Conservation (phyloP, 2,113 vertebrate species). For the Heterocephalus glaber region DNA sequence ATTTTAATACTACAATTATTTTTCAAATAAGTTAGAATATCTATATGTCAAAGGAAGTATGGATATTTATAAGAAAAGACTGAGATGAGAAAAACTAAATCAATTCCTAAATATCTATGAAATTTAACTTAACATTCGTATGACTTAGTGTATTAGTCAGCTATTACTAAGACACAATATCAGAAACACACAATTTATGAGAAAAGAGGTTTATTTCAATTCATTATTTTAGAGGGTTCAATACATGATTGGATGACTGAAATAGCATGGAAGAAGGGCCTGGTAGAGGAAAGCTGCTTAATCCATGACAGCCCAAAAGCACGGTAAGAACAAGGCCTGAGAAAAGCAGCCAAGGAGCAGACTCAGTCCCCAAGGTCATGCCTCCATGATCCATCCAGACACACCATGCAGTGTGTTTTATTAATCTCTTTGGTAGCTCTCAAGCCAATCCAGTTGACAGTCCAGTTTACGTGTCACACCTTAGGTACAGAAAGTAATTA, state of each 20-base stretch:
- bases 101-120: not conserved
- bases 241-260: not conserved
- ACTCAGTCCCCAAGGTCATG: no score
- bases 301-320: not conserved
- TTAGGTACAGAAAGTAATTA: not conserved
- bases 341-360: not conserved
- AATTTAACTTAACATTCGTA: not conserved
- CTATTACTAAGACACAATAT: not conserved
- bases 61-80: not conserved
- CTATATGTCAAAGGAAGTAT: not conserved
- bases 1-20: not conserved
- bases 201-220: not conserved
- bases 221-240: not conserved
- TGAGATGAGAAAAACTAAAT: not conserved
- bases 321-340: not conserved
- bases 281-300: not conserved
- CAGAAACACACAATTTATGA: not conserved
- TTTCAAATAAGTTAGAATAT: not conserved
- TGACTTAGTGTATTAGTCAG: not conserved
- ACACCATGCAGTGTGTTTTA: not conserved
- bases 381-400: not conserved
- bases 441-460: not conserved
- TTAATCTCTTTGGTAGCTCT: no score
- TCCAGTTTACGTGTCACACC: not conserved
- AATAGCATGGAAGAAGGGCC: not conserved